phyloP scores from a whole-genome alignment of 2,113 vertebrate genomes.

The Tor tambroides region DNA sequence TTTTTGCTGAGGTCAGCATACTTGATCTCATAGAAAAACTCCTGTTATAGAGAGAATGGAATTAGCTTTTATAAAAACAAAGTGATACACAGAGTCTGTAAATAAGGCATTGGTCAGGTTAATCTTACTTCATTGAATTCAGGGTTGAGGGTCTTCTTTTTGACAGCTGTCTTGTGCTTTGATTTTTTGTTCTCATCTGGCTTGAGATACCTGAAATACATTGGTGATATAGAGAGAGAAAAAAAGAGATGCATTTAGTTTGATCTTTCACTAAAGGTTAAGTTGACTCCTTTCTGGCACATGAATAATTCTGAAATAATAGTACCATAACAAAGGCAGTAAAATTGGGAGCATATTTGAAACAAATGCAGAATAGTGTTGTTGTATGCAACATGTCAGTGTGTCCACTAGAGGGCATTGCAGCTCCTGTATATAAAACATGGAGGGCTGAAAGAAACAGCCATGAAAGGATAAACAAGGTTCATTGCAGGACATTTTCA shows the following conservation, averaged over 20 bases:
- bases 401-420: slow-evolving; percentile 72
- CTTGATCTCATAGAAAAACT: slow-evolving; percentile 99
- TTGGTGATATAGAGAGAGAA: too few species aligned
- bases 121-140: slow-evolving; percentile 94
- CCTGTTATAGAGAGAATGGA: slow-evolving; percentile 72
- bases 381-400: not conserved
- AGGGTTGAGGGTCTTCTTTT: slow-evolving; percentile 97
- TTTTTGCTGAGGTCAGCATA: slow-evolving; percentile 97
- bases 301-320: not conserved
- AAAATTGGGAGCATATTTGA: not conserved
- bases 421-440: slow-evolving; percentile 20
- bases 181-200: slow-evolving; percentile 99
- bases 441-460: not conserved
- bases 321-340: not conserved
- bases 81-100: not conserved
- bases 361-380: not conserved
- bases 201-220: slow-evolving; percentile 89
- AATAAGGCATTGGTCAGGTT: not conserved
- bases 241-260: not conserved
- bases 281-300: not conserved
- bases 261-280: not conserved
- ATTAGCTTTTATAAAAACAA: not conserved
- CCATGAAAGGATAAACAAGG: not conserved
- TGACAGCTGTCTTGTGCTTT: slow-evolving; percentile 97
- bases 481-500: not conserved